These are phyloP conservation scores for Drosophila dives DNA, from an alignment of 2,888 invertebrate genomes.

Conservation along the genomic window DNA sequence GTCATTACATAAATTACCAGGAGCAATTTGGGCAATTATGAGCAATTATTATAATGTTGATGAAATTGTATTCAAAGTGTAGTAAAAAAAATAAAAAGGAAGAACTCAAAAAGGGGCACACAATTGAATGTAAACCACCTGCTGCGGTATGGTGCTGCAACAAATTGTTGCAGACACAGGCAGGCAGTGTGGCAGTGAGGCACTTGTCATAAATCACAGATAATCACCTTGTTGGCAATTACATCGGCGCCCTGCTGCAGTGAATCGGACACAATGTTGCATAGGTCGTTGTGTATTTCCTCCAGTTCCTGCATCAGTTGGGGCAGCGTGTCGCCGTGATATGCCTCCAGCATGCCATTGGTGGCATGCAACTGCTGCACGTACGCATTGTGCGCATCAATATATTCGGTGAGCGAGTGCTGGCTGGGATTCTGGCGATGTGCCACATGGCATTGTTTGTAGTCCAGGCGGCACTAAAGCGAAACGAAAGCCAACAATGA, in stretches of 20 bases:
- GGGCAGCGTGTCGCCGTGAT: constrained; percentile 93
- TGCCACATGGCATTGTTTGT: constrained; percentile 92
- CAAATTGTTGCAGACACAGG: constrained; percentile 58
- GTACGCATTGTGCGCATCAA: constrained; percentile 97
- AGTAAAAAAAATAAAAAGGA: constrained; percentile 25
- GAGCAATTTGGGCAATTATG: constrained; percentile 64
- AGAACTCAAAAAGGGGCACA: constrained; percentile 10
- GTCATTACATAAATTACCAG: constrained; percentile 66
- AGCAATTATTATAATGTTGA: constrained; percentile 73
- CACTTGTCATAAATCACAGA: constrained; percentile 62
- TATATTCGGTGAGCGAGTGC: constrained; percentile 90
- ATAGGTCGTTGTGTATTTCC: constrained; percentile 96
- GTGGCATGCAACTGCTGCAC: constrained; percentile 96
- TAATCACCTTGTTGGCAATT: constrained; percentile 91
- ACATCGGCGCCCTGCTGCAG: constrained; percentile 94
- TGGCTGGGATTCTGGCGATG: constrained; percentile 91
- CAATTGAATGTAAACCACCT: constrained; percentile 37
- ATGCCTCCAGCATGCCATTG: constrained; percentile 96
- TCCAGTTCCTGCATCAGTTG: constrained; percentile 95
- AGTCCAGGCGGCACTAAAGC: constrained; percentile 92
- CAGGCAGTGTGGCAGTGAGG: neutral
- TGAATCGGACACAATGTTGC: constrained; percentile 94
- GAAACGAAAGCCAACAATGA: constrained; percentile 7
- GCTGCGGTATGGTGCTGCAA: constrained; percentile 28
- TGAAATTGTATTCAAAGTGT: constrained; percentile 32